phyloP scores from a whole-genome alignment of 2,888 invertebrate species.

The Chaetogeoica ovagalla region DNA sequence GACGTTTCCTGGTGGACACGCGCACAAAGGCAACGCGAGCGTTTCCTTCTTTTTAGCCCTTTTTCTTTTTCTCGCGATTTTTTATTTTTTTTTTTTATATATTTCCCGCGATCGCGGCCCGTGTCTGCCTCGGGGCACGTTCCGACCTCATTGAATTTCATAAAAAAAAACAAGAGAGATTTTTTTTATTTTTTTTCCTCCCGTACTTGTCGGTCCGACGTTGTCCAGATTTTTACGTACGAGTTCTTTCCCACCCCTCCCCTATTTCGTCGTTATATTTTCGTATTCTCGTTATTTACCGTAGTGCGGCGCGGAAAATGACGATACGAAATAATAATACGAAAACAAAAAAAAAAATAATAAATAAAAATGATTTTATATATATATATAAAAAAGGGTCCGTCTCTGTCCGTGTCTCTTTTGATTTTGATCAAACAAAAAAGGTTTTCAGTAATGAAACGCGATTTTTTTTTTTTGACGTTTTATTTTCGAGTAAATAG shows the following conservation, averaged over 20 bases:
- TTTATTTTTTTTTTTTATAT: conserved; percentile 6
- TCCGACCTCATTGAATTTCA: conserved; percentile 24
- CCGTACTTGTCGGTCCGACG: neutral
- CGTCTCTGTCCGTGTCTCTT: neutral
- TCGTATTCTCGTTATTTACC: conserved; percentile 20
- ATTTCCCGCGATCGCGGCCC: neutral
- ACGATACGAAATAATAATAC: conserved; percentile 44
- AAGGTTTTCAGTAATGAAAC: conserved; percentile 44
- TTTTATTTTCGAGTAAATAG: too few relatives aligned
- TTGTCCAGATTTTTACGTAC: conserved; percentile 50
- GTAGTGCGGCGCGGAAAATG: conserved; percentile 42
- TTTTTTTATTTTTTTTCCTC: neutral
- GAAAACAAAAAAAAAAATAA: neutral
- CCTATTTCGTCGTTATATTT: neutral
- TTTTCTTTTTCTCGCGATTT: neutral
- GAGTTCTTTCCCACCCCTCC: neutral
- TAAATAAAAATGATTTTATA: conserved; percentile 12
- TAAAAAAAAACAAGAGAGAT: conserved; percentile 32
- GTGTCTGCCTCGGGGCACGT: conserved; percentile 46
- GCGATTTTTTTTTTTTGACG: neutral
- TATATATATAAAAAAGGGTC: too few relatives aligned
- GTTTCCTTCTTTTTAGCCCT: neutral
- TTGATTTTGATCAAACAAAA: conserved; percentile 51
- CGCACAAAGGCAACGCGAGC: conserved; percentile 24
- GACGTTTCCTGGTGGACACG: conserved; percentile 51